Base-by-base conservation (phyloP, 2,797 vertebrate species). In the Halcyon chelicuti region DNA sequence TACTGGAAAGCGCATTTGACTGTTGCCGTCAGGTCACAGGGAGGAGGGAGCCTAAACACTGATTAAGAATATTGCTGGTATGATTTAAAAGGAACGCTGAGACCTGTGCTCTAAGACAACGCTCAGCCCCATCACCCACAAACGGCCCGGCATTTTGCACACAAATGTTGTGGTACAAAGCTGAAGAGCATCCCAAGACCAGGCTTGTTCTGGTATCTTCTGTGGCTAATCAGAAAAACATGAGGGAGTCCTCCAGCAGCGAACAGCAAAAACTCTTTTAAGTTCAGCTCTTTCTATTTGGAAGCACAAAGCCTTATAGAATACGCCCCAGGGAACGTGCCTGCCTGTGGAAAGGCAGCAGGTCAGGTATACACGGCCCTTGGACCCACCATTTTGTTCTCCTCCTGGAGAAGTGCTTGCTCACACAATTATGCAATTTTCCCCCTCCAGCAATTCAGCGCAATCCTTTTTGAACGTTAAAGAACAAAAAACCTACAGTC, bases 121-220 rank as follows among this genome's bases (percentile, higher is more conserved):
- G 51, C 52, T 62, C 35, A 7, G 37, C 84, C 77, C 39, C 82
- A 88, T 72, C 92, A 75, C 40, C 61, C 87, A 79, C 88, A 84
- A 84, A 90, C 3, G 2, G 57, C 72, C 72, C 85, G 35, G 47
- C 63, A 16, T 63, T 88, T 83, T 52, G 60, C 70, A 91, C 33
- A 80, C 78, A 94, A 84, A 75, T 19, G 5, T 66, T 93, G 70
- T 88, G 77, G 73, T 70, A 39, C 55, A 42, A 95, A 90, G 86
- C 20, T 78, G 93, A 94, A 88, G 80, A 95, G 60, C 1, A 0
- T 44, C 95, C 94, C 83, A 92, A 94, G 94, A 95, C 74, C 18
- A 6, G 95, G 83, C 92, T 96, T 94, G 90, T 76, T 86, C 60
- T 16, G 8, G 51, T 84, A 94, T 92, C 94, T 95, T 94, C 55